Percentiles rank a stretch among this genome's conserved stretches.
These are phyloP conservation scores for Nipponacmea schrenckii DNA, from an alignment of 2,888 invertebrate genomes.

Conservation along the genomic window DNA sequence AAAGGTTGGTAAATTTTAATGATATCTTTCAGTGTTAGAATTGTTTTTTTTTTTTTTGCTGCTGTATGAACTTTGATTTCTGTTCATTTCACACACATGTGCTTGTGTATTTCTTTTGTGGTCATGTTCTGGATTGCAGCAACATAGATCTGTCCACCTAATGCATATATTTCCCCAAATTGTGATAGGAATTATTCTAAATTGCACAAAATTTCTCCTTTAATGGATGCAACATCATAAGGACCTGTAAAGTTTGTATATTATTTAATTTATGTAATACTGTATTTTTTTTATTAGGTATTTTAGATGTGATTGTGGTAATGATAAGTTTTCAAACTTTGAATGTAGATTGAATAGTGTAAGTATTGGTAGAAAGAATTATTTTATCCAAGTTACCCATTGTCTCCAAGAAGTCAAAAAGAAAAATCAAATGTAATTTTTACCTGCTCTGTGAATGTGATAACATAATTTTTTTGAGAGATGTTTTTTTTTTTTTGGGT, in stretches of 20 bases:
- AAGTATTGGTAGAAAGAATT: conserved; percentile 50
- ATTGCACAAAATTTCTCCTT: too few species aligned
- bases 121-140: too few species aligned
- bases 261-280: too few species aligned
- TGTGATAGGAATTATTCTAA: too few species aligned
- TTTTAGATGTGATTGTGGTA: conserved; percentile 96
- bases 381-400: not conserved
- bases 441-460: not conserved
- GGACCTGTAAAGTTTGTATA: too few species aligned
- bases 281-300: conserved; percentile 71
- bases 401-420: conserved; percentile 11
- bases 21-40: not conserved
- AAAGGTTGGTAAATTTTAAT: conserved; percentile 69
- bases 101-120: too few species aligned
- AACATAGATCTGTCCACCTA: too few species aligned
- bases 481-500: conserved; percentile 13
- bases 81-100: too few species aligned
- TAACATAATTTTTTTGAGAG: not conserved
- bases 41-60: too few species aligned
- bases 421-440: not conserved
- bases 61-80: too few species aligned
- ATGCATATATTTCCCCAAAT: too few species aligned
- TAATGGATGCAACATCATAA: too few species aligned
- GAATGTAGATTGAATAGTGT: conserved; percentile 77
- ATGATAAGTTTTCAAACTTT: conserved; percentile 69